phyloP scores from a whole-genome alignment of 2,888 invertebrate species.

The Idaea aversata region DNA sequence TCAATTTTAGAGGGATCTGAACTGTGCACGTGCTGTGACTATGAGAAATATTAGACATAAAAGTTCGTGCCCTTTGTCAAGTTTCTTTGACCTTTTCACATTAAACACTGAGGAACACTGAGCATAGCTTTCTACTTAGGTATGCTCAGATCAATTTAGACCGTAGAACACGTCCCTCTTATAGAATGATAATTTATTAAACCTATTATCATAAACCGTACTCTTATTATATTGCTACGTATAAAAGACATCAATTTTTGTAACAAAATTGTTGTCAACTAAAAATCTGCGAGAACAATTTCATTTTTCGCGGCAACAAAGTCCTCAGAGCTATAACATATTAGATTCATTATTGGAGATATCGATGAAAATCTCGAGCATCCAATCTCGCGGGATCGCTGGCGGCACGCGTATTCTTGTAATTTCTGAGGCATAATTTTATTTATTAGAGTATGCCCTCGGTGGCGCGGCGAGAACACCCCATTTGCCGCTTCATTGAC shows the following conservation, averaged over 20 bases:
- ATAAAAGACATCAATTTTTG: constrained; percentile 25
- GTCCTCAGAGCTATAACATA: constrained; percentile 65
- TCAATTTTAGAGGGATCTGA: constrained; percentile 19
- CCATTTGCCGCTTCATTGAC: constrained; percentile 80
- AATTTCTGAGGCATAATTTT: constrained; percentile 80
- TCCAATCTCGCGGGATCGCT: constrained; percentile 75
- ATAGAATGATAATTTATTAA: background rate
- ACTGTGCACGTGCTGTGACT: constrained; percentile 20
- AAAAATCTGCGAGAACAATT: constrained; percentile 37
- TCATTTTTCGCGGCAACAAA: constrained; percentile 47
- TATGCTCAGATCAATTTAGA: too few species aligned
- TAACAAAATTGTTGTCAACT: constrained; percentile 28
- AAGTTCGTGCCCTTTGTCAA: constrained; percentile 18
- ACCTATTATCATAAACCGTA: background rate
- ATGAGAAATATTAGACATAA: constrained; percentile 18
- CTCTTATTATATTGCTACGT: background rate
- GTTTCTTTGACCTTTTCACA: constrained; percentile 20
- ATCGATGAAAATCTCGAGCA: constrained; percentile 73
- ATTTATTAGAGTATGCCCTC: constrained; percentile 78
- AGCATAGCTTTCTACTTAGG: background rate
- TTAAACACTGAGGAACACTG: constrained; percentile 1
- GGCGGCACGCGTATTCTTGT: constrained; percentile 74
- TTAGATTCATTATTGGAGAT: constrained; percentile 73
- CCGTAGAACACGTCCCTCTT: too few species aligned
- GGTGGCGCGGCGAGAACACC: constrained; percentile 69